Evolutionary conservation across 2,797 vertebrate species (phyloP).

Genomic region (Thunnus albacares): DNA sequence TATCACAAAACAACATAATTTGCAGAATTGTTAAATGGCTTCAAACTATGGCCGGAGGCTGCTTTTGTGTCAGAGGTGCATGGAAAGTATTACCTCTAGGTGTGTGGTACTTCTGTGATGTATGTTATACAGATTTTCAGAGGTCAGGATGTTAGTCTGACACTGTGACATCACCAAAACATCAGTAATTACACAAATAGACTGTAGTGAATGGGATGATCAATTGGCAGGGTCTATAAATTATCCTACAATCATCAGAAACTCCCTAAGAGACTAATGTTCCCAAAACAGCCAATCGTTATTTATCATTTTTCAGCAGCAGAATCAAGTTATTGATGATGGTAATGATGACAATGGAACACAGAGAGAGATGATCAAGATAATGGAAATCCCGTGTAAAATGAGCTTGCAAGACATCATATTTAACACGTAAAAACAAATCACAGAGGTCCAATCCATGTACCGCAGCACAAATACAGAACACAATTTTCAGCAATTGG

Average conservation of each 20-base stretch:
- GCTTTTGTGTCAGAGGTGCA: conserved; percentile 67
- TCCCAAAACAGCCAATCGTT: conserved; percentile 46
- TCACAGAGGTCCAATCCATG: conserved; percentile 83
- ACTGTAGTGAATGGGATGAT: conserved; percentile 49
- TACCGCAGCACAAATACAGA: conserved; percentile 88
- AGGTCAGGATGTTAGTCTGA: conserved; percentile 71
- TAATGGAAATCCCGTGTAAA: conserved; percentile 40
- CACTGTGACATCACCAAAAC: conserved; percentile 75
- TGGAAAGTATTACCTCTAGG: conserved; percentile 78
- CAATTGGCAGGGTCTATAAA: conserved; percentile 62
- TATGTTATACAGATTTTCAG: conserved; percentile 59
- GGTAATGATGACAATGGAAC: conserved; percentile 30
- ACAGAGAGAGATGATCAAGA: conserved; percentile 36
- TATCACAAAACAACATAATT: conserved; percentile 80
- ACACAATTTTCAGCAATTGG: conserved; percentile 86
- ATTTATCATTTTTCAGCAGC: conserved; percentile 41
- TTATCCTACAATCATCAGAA: conserved; percentile 45
- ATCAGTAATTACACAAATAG: conserved; percentile 62
- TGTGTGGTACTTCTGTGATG: conserved; percentile 74
- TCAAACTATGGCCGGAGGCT: conserved; percentile 72
- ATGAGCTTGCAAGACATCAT: conserved; percentile 84
- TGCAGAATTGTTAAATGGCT: conserved; percentile 80
- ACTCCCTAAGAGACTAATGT: conserved; percentile 20
- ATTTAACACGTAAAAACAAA: conserved; percentile 82
- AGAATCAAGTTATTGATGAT: conserved; percentile 47